Percentiles rank a stretch among this genome's conserved stretches.
phyloP scores from a whole-genome alignment of 1,140 invertebrate genomes.

The Penaeus chinensis region DNA sequence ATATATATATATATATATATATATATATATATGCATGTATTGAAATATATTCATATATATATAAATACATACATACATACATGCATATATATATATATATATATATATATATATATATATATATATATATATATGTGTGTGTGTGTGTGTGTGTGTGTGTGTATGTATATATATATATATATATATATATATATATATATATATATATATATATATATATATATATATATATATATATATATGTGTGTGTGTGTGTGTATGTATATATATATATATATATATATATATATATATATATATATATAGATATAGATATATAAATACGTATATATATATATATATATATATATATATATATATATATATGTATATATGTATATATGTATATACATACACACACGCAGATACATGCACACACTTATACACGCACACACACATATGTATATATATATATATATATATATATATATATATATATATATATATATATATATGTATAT shows the following conservation, averaged over 20 bases:
- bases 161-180: conserved; percentile 8
- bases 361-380: conserved; percentile 6
- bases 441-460: conserved; percentile 9
- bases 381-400: conserved; percentile 18
- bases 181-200: conserved; percentile 18
- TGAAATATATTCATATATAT: conserved; percentile 7
- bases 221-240: conserved; percentile 17
- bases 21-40: conserved; percentile 4
- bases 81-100: conserved; percentile 12
- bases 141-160: not conserved
- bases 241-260: not conserved
- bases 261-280: conserved; percentile 9
- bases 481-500: conserved; percentile 6
- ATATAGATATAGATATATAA: not conserved
- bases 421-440: not conserved
- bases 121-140: not conserved
- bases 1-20: too few relatives aligned
- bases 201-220: conserved; percentile 30
- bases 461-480: conserved; percentile 15
- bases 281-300: conserved; percentile 15
- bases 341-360: conserved; percentile 22
- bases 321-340: conserved; percentile 3
- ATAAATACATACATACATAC: conserved; percentile 15
- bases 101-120: not conserved
- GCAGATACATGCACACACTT: not conserved